Percentiles rank a stretch among this genome's conserved stretches.
These are phyloP conservation scores for Labeo catla DNA, from an alignment of 2,113 vertebrate genomes.

Conservation along the genomic window DNA sequence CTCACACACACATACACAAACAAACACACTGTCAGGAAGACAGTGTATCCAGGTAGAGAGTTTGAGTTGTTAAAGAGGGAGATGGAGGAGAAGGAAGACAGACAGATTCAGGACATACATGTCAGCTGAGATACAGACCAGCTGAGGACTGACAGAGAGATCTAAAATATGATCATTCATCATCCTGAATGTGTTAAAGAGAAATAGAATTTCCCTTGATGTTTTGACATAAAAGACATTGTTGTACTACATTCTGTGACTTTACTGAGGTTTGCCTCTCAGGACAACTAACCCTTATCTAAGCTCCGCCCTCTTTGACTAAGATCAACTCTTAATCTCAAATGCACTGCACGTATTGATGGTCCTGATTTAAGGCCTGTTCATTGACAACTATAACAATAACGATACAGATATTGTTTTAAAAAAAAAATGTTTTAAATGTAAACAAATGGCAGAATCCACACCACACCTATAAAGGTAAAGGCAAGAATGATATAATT, in stretches of 20 bases:
- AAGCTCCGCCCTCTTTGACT: background rate
- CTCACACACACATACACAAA: background rate
- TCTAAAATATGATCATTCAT: slow-evolving; percentile 75
- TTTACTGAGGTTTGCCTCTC: background rate
- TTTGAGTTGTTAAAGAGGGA: slow-evolving; percentile 80
- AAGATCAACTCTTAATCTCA: background rate
- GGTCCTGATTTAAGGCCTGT: background rate
- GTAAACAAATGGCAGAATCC: background rate
- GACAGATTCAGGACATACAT: slow-evolving; percentile 78
- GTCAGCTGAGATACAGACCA: slow-evolving; percentile 76
- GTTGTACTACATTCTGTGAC: background rate
- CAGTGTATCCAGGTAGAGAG: slow-evolving; percentile 71
- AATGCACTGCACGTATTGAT: background rate
- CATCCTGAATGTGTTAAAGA: slow-evolving; percentile 5
- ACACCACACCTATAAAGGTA: background rate
- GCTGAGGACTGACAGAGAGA: slow-evolving; percentile 75
- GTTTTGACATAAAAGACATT: background rate
- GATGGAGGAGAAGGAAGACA: slow-evolving; percentile 80
- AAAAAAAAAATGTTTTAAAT: background rate
- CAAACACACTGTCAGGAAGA: slow-evolving; percentile 72
- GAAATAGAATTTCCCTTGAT: background rate
- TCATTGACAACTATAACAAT: background rate
- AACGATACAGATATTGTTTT: background rate
- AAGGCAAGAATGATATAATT: background rate
- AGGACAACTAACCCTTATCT: background rate